Conservation (phyloP, 2,113 vertebrate genomes). For the Alouatta palliata region DNA sequence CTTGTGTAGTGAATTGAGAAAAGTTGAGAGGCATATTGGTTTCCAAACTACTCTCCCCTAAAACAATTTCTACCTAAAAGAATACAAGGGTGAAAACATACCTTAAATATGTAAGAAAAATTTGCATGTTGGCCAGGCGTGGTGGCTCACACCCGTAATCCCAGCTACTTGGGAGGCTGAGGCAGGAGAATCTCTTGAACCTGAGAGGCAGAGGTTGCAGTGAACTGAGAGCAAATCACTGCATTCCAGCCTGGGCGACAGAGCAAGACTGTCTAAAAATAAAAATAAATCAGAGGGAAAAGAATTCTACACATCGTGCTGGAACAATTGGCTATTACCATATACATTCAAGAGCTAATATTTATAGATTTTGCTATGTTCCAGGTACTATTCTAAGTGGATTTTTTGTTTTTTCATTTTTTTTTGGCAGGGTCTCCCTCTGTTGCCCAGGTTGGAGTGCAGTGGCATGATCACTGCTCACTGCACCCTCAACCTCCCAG, state of each 20-base stretch:
- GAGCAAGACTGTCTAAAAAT: no score
- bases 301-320: not conserved
- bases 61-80: constrained; percentile 26
- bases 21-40: not conserved
- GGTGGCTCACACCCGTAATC: no score
- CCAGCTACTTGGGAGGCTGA: no score
- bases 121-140: not conserved
- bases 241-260: no score
- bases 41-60: not conserved
- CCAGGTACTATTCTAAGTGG: not conserved
- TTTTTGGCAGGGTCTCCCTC: no score
- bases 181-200: no score
- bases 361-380: not conserved
- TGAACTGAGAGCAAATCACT: no score
- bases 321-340: not conserved
- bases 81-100: not conserved
- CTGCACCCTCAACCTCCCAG: no score
- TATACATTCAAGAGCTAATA: not conserved
- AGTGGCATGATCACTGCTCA: no score
- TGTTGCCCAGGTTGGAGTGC: no score
- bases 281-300: not conserved
- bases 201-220: no score
- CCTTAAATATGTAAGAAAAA: not conserved
- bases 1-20: not conserved
- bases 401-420: no score